Percentiles rank a stretch among this genome's conserved stretches.
phyloP scores from a whole-genome alignment of 2,113 vertebrate genomes.

The Scomber scombrus region DNA sequence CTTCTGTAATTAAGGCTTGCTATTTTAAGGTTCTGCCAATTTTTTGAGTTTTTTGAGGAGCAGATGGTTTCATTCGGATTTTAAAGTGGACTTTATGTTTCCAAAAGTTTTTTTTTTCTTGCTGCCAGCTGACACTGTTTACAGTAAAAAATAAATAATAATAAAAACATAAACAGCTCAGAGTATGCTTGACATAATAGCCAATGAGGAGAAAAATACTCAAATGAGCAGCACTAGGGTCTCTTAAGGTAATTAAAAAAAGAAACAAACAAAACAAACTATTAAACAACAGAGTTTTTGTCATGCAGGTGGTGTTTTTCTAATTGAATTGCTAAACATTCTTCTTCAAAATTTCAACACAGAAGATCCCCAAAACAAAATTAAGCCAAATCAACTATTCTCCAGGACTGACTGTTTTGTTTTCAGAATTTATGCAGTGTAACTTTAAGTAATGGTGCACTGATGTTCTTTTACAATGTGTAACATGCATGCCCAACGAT shows the following conservation, averaged over 20 bases:
- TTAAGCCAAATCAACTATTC: too few relatives aligned
- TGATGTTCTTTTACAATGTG: too few relatives aligned
- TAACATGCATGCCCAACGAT: too few relatives aligned
- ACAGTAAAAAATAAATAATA: background rate
- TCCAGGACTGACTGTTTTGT: too few relatives aligned
- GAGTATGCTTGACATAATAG: background rate
- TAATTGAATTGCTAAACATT: too few relatives aligned
- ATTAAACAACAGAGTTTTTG: background rate
- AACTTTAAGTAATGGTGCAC: too few relatives aligned
- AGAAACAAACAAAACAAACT: background rate
- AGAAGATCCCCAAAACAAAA: background rate
- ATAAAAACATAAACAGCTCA: constrained; percentile 14
- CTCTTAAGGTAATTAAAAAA: background rate
- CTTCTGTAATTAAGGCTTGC: too few relatives aligned
- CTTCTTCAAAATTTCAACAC: too few relatives aligned
- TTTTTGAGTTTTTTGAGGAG: background rate
- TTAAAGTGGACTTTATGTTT: background rate
- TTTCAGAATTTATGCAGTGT: background rate
- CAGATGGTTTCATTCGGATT: background rate
- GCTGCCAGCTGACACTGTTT: constrained; percentile 6
- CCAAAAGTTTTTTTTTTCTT: background rate
- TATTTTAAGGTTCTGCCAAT: background rate
- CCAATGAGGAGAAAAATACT: background rate
- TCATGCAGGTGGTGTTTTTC: background rate
- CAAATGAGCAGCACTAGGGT: background rate